Percentiles rank a stretch among this genome's conserved stretches.
Conservation (phyloP, 2,797 vertebrate genomes). For the Tachyglossus aculeatus region DNA sequence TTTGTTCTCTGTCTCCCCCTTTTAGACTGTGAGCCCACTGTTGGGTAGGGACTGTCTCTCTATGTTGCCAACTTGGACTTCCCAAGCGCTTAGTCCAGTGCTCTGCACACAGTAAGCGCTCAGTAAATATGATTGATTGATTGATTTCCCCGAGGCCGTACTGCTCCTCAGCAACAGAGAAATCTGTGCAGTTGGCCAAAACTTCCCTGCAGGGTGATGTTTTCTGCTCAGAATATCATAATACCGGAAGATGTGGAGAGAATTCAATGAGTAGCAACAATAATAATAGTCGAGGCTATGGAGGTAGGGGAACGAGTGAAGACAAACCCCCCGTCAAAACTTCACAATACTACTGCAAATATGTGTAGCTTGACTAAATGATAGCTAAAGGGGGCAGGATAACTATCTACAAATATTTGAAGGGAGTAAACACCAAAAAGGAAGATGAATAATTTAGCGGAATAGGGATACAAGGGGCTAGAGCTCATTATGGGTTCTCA, state of each 20-base stretch:
- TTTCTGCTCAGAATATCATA: background rate
- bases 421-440: slow-evolving; percentile 15
- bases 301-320: too few relatives aligned
- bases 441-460: slow-evolving; percentile 22
- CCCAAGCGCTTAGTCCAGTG: too few relatives aligned
- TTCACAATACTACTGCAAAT: background rate
- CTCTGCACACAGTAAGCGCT: too few relatives aligned
- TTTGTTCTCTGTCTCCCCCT: too few relatives aligned
- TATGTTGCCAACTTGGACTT: too few relatives aligned
- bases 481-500: background rate
- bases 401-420: slow-evolving; percentile 19
- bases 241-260: background rate
- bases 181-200: background rate
- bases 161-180: too few relatives aligned
- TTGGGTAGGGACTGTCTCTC: too few relatives aligned
- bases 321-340: too few relatives aligned
- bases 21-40: too few relatives aligned
- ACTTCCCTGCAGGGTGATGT: background rate
- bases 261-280: background rate
- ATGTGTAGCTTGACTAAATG: background rate
- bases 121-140: too few relatives aligned
- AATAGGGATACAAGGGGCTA: background rate
- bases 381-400: background rate
- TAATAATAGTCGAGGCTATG: background rate
- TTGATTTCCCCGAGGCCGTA: too few relatives aligned